Base-by-base conservation (phyloP, 2,888 invertebrate species). In the Mellilla xanthometata region DNA sequence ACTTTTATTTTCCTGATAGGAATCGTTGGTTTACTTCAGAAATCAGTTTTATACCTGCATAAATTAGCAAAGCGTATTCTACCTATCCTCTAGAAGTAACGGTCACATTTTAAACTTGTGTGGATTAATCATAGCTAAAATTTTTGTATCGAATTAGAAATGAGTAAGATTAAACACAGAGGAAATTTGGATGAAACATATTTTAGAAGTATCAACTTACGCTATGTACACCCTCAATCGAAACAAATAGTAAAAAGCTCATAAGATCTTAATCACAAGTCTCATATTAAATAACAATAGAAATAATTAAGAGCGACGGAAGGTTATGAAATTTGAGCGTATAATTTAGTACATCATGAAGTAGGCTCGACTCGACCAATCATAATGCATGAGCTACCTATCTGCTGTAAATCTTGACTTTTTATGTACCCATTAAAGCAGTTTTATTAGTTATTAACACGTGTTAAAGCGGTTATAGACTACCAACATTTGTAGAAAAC, bases 381-480 rank as follows among this genome's bases (percentile, higher is more conserved):
- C 79, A 81, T 78, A 79, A 77, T 76, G 71, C 72, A 75, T 76
- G 76, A 72, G 76, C 78, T 81, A 80, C 71, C 71, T 73, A 75
- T 81, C 76, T 79, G 81, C 80, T 83, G 81, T 89, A 86, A 88
- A 89, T 89, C 87, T 83, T 74, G 74, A 80, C 81, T 85, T 89
- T 89, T 89, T 86, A 89, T 87, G 86, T 80, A 80, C 86, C 85
- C 85, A 87, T 85, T 86, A 88, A 86, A 80, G 71, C 70, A 54
- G 68, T 86, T 89, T 89, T 89, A 89, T 89, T 86, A 81, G 85
- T 81, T 86, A 89, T 89, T 88, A 89, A 89, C 87, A 89, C 84
- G 72, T 89, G 85, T 83, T 85, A 72, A 82, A 41, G 81, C 72
- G 76, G 67, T 68, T 76, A 71, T 78, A 84, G 77, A 80, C 82